A percentile compares a stretch with the other conserved stretches of the same genome.
These are phyloP conservation scores for Cricetomys ansorgei DNA, from an alignment of 2,113 vertebrate species.

Conservation along the genomic window DNA sequence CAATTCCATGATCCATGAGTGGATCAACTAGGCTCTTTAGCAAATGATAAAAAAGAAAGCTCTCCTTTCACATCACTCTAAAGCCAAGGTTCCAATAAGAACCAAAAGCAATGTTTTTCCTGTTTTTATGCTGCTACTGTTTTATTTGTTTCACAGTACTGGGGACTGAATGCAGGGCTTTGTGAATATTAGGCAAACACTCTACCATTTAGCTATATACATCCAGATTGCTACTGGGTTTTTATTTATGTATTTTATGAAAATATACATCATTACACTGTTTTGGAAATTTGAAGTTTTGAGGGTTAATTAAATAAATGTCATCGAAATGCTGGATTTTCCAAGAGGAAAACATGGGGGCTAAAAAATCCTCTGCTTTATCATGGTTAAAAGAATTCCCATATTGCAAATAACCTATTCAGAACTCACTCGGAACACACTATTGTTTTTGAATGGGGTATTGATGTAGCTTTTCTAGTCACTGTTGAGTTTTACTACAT, in stretches of 20 bases:
- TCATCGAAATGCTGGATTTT: slow-evolving; percentile 15
- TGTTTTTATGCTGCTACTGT: slow-evolving; percentile 2
- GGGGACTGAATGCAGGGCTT: background rate
- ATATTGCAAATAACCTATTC: background rate
- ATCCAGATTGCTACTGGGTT: background rate
- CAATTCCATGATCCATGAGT: background rate
- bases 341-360: background rate
- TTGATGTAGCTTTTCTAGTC: background rate
- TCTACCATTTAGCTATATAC: background rate
- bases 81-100: background rate
- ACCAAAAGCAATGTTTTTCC: background rate
- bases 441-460: background rate
- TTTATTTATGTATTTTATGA: slow-evolving; percentile 19
- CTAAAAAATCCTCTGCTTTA: background rate
- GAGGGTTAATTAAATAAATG: slow-evolving; percentile 40
- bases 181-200: background rate
- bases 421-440: slow-evolving; percentile 1
- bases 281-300: slow-evolving; percentile 3
- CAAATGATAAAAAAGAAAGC: background rate
- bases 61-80: background rate
- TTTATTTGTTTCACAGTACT: background rate
- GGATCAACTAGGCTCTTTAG: background rate
- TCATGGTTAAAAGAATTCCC: background rate
- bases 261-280: background rate
- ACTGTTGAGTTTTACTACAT: slow-evolving; percentile 10